phyloP scores from a whole-genome alignment of 2,888 invertebrate species.

The Ernsta delagoae region DNA sequence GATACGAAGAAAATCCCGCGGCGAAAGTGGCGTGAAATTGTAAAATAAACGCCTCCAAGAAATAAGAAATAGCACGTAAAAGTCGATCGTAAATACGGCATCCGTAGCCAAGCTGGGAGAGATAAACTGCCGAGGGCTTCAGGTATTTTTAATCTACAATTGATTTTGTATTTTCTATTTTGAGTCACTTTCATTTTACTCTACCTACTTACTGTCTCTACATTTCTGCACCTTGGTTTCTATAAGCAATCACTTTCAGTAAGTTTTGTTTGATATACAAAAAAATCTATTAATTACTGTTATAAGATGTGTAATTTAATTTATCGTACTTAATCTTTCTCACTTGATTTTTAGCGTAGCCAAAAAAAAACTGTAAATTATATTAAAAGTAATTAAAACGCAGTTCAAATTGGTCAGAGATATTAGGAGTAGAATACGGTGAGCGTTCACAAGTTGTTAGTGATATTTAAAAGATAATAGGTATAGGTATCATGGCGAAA shows the following conservation, averaged over 20 bases:
- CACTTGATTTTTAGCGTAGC: neutral
- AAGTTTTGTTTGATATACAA: no score
- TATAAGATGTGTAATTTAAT: no score
- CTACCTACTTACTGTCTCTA: neutral
- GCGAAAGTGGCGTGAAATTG: constrained; percentile 35
- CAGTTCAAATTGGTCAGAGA: neutral
- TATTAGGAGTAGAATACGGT: neutral
- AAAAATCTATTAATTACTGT: no score
- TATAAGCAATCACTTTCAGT: no score
- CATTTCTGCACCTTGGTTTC: neutral
- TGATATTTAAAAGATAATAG: constrained; percentile 5
- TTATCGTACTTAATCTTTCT: neutral
- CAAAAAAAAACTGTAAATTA: no score
- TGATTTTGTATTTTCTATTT: constrained; percentile 15
- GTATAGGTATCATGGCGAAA: constrained; percentile 4
- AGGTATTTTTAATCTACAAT: constrained; percentile 34
- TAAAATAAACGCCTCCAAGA: constrained; percentile 36
- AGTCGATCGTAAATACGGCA: constrained; percentile 35
- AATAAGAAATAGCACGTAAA: constrained; percentile 36
- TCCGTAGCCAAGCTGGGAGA: constrained; percentile 4
- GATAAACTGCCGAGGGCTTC: constrained; percentile 25
- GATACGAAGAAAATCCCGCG: constrained; percentile 26
- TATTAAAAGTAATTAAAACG: neutral
- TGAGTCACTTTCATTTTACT: constrained; percentile 17
- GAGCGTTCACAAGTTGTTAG: neutral